Conservation (phyloP, 2,113 vertebrate genomes). For the Colistium nudipinnis region DNA sequence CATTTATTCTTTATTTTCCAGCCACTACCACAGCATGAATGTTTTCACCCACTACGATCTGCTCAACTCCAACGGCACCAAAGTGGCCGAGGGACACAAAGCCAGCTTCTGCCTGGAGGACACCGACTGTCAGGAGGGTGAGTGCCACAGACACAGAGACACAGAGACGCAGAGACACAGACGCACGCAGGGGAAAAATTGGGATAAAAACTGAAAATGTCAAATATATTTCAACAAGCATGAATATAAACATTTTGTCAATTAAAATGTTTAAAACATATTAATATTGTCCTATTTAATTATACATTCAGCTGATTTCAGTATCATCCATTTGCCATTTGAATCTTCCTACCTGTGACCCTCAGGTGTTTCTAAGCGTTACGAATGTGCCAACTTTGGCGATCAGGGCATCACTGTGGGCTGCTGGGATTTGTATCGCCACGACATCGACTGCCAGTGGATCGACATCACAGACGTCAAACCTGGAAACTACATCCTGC, state of each 20-base stretch:
- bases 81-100: slow-evolving; percentile 97
- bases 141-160: slow-evolving; percentile 37
- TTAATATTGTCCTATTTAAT: too few species aligned
- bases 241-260: too few species aligned
- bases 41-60: slow-evolving; percentile 98
- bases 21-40: slow-evolving; percentile 99
- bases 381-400: slow-evolving; percentile 98
- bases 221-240: too few species aligned
- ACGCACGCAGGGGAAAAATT: too few species aligned
- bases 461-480: slow-evolving; percentile 96
- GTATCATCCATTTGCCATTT: neutral
- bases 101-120: slow-evolving; percentile 99
- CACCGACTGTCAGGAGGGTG: slow-evolving; percentile 92
- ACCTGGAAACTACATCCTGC: slow-evolving; percentile 96
- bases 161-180: too few species aligned
- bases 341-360: neutral
- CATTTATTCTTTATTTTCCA: slow-evolving; percentile 51
- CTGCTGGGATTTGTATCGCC: slow-evolving; percentile 96
- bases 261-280: too few species aligned
- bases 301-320: too few species aligned
- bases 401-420: slow-evolving; percentile 98
- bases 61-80: slow-evolving; percentile 91
- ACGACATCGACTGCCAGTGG: slow-evolving; percentile 99
- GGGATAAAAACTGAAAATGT: too few species aligned
- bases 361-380: slow-evolving; percentile 91